Percentiles rank a stretch among this genome's conserved stretches.
Conservation (phyloP, 2,113 vertebrate genomes). For the Carassius gibelio region DNA sequence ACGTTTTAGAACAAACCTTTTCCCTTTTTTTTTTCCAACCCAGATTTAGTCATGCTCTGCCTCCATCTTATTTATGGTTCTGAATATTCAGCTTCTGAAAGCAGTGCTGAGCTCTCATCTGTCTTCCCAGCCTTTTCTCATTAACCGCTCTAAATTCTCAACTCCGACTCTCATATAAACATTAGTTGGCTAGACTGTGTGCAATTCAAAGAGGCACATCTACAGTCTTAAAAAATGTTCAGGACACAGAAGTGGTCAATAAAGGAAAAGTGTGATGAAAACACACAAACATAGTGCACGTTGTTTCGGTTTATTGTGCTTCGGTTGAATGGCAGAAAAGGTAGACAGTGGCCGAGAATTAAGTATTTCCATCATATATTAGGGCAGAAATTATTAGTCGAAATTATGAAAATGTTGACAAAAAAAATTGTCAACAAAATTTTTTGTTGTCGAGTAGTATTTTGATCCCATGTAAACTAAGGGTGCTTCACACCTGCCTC, state of each 20-base stretch:
- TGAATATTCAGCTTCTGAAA: conserved; percentile 45
- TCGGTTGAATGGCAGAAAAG: not conserved
- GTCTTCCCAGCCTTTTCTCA: conserved; percentile 38
- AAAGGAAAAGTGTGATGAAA: not conserved
- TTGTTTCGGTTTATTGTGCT: not conserved
- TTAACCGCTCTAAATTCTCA: conserved; percentile 30
- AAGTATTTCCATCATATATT: not conserved
- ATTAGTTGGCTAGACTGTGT: conserved; percentile 36
- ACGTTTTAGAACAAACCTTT: conserved; percentile 23
- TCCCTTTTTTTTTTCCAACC: conserved; percentile 2
- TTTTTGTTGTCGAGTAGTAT: no score
- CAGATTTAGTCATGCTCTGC: conserved; percentile 15
- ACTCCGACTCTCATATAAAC: conserved; percentile 17
- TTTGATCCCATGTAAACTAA: no score
- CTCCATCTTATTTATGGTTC: conserved; percentile 44
- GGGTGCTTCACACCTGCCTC: no score
- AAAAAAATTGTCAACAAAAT: no score
- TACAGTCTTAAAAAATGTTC: conserved; percentile 1
- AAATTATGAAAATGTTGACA: no score
- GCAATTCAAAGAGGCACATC: not conserved
- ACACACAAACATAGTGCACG: not conserved
- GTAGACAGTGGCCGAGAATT: not conserved
- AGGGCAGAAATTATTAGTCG: no score
- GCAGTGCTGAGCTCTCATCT: conserved; percentile 4
- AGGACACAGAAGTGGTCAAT: not conserved